Base-by-base conservation (phyloP, 2,888 invertebrate species). In the Machimus atricapillus region DNA sequence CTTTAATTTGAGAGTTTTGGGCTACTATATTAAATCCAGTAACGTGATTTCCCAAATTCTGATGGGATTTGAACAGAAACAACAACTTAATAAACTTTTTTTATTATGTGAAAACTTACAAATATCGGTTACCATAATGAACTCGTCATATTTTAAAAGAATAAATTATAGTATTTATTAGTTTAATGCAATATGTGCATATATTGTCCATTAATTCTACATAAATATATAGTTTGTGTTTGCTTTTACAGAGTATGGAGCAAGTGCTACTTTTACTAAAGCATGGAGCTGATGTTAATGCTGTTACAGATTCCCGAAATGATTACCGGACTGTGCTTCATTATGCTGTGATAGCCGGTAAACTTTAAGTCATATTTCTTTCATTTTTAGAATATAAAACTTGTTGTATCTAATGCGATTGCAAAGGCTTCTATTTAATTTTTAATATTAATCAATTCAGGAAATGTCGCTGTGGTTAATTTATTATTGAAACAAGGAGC, bases 291-390 rank as follows among this genome's bases (percentile, higher is more conserved):
- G 76, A 76, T n/a, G 76, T 76, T n/a, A 76, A 76, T 34, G 76
- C 76, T 0, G 2, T 37, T 4, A 76, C 76, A n/a, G 76, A 76
- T 76, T 23, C 76, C 40, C 34, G 76, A 76, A 76, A 76, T 5
- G 76, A 76, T 16, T 76, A 37, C 16, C 16, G 76, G 5, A 37
- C 76, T 37, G 76, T 76, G 34, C 76, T 76, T 76, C 76, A 76
- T 40, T 76, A 76, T 40, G 76, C 76, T 76, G 76, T 76, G 40
- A 76, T 76, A n/a, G 34, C 76, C 14, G 76, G 76, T 76, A 76
- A 76, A 16, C 5, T 0, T 23, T 23, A 9, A 66, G 7, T 27
- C 58, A 66, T 23, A 23, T 56, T 19, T 16, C 4, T 46, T 14
- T 12, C 2, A 46, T 16, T 46, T 14, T 46, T 16, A 46, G 43